Evolutionary conservation across 2,888 invertebrate species (phyloP), one percentile per base, ranked within the genome.

Genomic region (Sinelater perroti): DNA sequence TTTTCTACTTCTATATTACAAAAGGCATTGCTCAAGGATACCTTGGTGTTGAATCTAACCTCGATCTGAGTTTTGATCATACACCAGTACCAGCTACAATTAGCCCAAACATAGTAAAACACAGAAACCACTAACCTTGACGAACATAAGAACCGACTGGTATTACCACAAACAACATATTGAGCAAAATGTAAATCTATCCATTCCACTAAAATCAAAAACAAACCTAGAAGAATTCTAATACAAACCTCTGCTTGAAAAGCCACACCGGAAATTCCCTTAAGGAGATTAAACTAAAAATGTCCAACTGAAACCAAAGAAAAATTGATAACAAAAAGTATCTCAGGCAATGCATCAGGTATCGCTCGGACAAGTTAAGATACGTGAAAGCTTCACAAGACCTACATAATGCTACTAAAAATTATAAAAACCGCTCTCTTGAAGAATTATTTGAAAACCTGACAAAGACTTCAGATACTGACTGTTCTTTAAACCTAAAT

Each of bases 151-250:
- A 42, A 42, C 42, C 7, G 18, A 42, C 8, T 42, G 42, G 42
- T 13, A 20, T 42, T 24, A 21, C 11, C 24, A 38, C 38, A 38
- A 38, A 33, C 13, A 33, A 33, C 18, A n/a, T 21, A 42, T 21
- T 21, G 21, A 6, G 4, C 5, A 11, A 20, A 42, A 42, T 21
- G 20, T 24, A 42, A 38, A 38, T 16, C 13, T 20, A n/a, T 42
- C 11, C 11, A 42, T 42, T 10, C 24, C 42, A 24, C 21, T 42
- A 42, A 20, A 24, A 42, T n/a, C 10, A 42, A 42, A 42, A 42
- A 20, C 42, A 21, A 13, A 20, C 2, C 10, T 42, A 21, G 42
- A 42, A 42, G 24, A 42, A 42, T 1, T 21, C 10, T 42, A 42
- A 42, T 42, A 42, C 18, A 42, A 21, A 42, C 3, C 10, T 42